phyloP scores from a whole-genome alignment of 2,797 vertebrate species.

The Nyctibius grandis region DNA sequence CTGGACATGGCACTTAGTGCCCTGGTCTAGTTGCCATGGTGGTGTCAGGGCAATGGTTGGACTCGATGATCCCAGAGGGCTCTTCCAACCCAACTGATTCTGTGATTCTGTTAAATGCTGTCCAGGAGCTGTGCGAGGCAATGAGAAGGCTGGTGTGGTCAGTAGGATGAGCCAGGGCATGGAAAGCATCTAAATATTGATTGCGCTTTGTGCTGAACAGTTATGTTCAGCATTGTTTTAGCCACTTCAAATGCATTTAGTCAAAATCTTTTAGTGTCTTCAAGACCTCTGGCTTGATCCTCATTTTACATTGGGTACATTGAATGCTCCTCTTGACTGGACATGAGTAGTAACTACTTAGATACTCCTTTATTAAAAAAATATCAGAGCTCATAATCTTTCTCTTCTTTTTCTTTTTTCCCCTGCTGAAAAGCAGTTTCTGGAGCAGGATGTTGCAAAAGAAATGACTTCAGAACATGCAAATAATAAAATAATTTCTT shows the following conservation, averaged over 20 bases:
- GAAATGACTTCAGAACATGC: not conserved
- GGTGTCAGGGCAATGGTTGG: no score
- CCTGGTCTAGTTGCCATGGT: no score
- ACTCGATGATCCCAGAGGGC: no score
- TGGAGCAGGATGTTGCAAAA: not conserved
- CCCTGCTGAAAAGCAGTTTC: not conserved
- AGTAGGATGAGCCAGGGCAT: not conserved
- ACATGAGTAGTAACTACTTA: not conserved
- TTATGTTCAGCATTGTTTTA: fast-evolving
- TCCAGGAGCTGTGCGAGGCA: not conserved
- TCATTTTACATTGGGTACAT: not conserved
- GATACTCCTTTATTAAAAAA: not conserved
- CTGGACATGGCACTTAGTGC: no score
- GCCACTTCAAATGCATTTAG: not conserved
- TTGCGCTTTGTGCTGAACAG: no score
- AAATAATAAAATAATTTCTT: not conserved
- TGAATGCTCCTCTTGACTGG: not conserved
- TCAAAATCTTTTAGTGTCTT: not conserved
- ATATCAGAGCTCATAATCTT: not conserved
- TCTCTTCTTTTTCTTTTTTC: not conserved
- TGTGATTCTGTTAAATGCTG: not conserved
- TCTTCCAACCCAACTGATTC: no score
- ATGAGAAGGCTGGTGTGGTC: fast-evolving
- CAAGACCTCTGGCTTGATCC: not conserved
- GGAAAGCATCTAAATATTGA: not conserved